A percentile compares a stretch with the other conserved stretches of the same genome.
phyloP scores from a whole-genome alignment of 2,888 invertebrate genomes.

The Luffia ferchaultella region DNA sequence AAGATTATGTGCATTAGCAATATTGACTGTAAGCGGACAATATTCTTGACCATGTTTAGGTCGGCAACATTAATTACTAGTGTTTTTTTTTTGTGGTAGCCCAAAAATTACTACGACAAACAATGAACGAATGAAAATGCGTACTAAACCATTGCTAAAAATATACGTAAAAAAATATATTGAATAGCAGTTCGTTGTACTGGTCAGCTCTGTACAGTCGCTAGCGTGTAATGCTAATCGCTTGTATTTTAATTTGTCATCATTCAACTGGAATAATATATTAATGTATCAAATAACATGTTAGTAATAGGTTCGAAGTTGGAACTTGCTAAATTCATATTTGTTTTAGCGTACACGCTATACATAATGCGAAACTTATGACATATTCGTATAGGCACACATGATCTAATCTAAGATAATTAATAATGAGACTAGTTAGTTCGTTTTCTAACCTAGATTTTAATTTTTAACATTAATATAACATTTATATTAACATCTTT shows the following conservation, averaged over 20 bases:
- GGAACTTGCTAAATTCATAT: background rate
- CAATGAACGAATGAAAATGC: too few species aligned
- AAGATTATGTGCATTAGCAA: too few species aligned
- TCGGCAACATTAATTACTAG: too few species aligned
- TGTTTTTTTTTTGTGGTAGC: too few species aligned
- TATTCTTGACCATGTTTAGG: too few species aligned
- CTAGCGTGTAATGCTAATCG: background rate
- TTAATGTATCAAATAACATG: background rate
- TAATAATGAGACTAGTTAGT: constrained; percentile 60
- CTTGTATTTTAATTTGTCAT: background rate
- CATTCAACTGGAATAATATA: background rate
- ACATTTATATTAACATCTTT: constrained; percentile 25
- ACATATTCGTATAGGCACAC: constrained; percentile 38
- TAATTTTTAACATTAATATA: constrained; percentile 29
- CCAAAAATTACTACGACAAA: too few species aligned
- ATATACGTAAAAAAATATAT: background rate
- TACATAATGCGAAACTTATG: background rate
- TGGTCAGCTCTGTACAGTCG: constrained; percentile 4
- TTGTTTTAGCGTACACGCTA: background rate
- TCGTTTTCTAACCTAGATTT: constrained; percentile 43
- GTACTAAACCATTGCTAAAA: too few species aligned
- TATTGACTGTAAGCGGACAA: too few species aligned
- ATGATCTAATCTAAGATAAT: constrained; percentile 52
- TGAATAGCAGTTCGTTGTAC: constrained; percentile 11
- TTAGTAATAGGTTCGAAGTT: background rate